Conservation (phyloP, 2,888 invertebrate genomes). For the Agriotes lineatus region DNA sequence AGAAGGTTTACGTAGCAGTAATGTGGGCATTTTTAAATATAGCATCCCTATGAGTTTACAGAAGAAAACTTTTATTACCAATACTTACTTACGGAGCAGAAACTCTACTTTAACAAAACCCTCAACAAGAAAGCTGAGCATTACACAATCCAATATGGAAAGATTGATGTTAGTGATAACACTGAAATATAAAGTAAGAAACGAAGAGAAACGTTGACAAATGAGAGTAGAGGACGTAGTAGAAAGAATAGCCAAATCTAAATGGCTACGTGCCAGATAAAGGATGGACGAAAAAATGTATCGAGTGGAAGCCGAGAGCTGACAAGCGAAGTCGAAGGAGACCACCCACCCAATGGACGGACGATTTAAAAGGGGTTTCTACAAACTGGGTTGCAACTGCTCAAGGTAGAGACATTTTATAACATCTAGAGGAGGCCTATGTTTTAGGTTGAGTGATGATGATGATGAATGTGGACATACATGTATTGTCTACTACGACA, state of each 20-base stretch:
- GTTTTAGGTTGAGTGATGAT: too few relatives aligned
- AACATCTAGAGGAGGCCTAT: too few relatives aligned
- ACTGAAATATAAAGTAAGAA: constrained; percentile 15
- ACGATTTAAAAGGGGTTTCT: not conserved
- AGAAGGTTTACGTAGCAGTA: too few relatives aligned
- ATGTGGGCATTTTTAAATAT: not conserved
- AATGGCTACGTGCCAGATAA: not conserved
- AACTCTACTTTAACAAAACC: not conserved
- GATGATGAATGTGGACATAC: too few relatives aligned
- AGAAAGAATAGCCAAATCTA: not conserved
- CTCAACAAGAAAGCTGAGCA: not conserved
- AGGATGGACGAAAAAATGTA: not conserved
- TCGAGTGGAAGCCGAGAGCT: not conserved
- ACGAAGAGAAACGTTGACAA: constrained; percentile 13
- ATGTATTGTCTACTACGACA: too few relatives aligned
- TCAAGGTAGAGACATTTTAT: constrained; percentile 1
- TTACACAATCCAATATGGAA: not conserved
- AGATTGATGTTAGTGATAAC: constrained; percentile 16
- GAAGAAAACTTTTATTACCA: not conserved
- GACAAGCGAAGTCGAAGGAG: not conserved
- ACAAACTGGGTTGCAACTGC: not conserved
- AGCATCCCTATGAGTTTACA: not conserved
- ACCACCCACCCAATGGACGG: not conserved
- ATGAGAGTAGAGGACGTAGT: not conserved
- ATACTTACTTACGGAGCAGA: not conserved